A percentile compares a stretch with the other conserved stretches of the same genome.
phyloP scores from a whole-genome alignment of 2,888 invertebrate genomes.

The Pterostichus madidus region DNA sequence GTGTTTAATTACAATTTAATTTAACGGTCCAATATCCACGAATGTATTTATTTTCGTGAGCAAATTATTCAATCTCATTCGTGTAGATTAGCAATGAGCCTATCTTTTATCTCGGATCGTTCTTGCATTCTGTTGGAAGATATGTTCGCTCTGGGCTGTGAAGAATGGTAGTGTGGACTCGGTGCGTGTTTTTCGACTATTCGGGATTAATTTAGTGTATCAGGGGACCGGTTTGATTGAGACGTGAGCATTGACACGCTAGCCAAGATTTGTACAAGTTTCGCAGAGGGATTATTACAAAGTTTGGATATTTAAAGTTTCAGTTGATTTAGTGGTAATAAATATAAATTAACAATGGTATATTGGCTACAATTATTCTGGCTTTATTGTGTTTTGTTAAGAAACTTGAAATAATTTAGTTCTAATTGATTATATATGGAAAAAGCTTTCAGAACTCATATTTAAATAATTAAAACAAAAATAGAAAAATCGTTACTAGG shows the following conservation, averaged over 20 bases:
- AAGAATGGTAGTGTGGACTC: neutral
- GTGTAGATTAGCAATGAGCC: neutral
- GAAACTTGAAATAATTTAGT: too few relatives aligned
- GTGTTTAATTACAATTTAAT: constrained; percentile 43
- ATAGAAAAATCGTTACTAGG: too few relatives aligned
- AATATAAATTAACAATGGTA: constrained; percentile 27
- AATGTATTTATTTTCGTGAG: neutral
- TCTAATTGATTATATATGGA: too few relatives aligned
- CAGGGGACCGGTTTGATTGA: constrained; percentile 10
- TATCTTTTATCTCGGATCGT: neutral
- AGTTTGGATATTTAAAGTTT: constrained; percentile 35
- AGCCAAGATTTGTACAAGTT: constrained; percentile 15
- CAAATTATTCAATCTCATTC: constrained; percentile 26
- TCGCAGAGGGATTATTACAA: constrained; percentile 18
- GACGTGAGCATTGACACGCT: constrained; percentile 40
- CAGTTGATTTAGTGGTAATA: constrained; percentile 2
- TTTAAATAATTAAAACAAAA: too few relatives aligned
- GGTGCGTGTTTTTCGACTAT: constrained; percentile 36
- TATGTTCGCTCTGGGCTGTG: neutral
- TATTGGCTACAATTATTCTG: neutral
- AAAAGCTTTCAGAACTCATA: too few relatives aligned
- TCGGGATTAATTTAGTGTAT: constrained; percentile 24
- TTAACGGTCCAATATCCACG: neutral
- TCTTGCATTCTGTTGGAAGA: constrained; percentile 1
- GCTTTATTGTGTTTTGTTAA: neutral